Conservation (phyloP, 1,140 invertebrate genomes). For the Drosophila tropicalis region DNA sequence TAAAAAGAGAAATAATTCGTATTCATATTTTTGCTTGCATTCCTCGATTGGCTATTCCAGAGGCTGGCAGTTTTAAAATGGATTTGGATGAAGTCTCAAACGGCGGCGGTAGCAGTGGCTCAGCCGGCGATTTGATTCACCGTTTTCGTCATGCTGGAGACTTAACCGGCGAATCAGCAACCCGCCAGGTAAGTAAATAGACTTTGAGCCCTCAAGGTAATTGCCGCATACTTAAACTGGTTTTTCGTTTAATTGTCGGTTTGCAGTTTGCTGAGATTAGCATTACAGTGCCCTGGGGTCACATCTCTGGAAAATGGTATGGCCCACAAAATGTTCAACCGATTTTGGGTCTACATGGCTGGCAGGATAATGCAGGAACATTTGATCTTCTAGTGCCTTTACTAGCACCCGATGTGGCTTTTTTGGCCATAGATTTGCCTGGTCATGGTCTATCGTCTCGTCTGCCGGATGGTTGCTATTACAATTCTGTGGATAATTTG, state of each 20-base stretch:
- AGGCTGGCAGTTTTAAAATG: slow-evolving; percentile 38
- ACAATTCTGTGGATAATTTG: slow-evolving; percentile 85
- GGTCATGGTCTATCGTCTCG: slow-evolving; percentile 89
- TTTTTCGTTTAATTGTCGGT: slow-evolving; percentile 16
- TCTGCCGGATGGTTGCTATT: slow-evolving; percentile 86
- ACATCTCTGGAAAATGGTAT: slow-evolving; percentile 89
- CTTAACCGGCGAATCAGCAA: slow-evolving; percentile 69
- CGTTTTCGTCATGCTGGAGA: slow-evolving; percentile 77
- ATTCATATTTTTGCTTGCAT: slow-evolving; percentile 20
- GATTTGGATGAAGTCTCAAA: slow-evolving; percentile 54
- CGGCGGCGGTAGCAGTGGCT: slow-evolving; percentile 18
- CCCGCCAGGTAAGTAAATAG: slow-evolving; percentile 66
- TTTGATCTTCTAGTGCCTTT: slow-evolving; percentile 88
- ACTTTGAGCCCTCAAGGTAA: slow-evolving; percentile 50
- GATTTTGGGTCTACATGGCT: slow-evolving; percentile 89
- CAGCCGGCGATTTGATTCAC: slow-evolving; percentile 52
- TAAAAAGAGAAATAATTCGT: slow-evolving; percentile 15
- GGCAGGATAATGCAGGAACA: slow-evolving; percentile 90
- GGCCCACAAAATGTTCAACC: slow-evolving; percentile 86
- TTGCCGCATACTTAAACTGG: not conserved
- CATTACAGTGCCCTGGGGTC: slow-evolving; percentile 91
- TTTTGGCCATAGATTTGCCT: slow-evolving; percentile 89
- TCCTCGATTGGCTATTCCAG: slow-evolving; percentile 43
- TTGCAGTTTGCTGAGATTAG: slow-evolving; percentile 86
- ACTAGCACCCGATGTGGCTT: slow-evolving; percentile 85